Evolutionary conservation across 1,140 invertebrate genomes (phyloP).

Genomic region (Aphis gossypii): DNA sequence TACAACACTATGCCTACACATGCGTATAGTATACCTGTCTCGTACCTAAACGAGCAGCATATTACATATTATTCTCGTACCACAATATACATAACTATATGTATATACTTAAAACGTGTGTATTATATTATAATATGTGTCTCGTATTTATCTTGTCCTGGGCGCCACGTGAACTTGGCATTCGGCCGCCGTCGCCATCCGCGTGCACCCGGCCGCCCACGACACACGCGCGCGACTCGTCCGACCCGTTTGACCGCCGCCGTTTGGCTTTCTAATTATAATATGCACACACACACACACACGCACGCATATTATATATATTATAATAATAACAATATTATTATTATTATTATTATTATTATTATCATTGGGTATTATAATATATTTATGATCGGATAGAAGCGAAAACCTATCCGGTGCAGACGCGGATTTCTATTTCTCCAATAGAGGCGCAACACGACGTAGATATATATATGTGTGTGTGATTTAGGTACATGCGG

Average conservation of each 20-base stretch:
- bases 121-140: background rate
- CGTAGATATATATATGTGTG: background rate
- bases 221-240: background rate
- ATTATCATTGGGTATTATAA: background rate
- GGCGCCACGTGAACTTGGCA: slow-evolving; percentile 48
- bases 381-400: background rate
- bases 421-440: slow-evolving; percentile 10
- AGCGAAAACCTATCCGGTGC: slow-evolving; percentile 16
- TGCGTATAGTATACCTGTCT: background rate
- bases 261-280: slow-evolving; percentile 40
- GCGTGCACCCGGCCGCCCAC: background rate
- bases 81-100: too few relatives aligned
- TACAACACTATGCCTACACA: too few relatives aligned
- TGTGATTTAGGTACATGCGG: background rate
- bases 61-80: background rate
- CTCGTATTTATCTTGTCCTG: background rate
- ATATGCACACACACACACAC: background rate
- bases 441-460: background rate
- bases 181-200: slow-evolving; percentile 21
- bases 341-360: background rate
- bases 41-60: background rate
- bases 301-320: background rate
- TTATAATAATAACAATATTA: background rate
- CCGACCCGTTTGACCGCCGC: slow-evolving; percentile 13
- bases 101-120: background rate